Evolutionary conservation across 2,113 vertebrate genomes (phyloP).

Genomic region (Labeo rohita): DNA sequence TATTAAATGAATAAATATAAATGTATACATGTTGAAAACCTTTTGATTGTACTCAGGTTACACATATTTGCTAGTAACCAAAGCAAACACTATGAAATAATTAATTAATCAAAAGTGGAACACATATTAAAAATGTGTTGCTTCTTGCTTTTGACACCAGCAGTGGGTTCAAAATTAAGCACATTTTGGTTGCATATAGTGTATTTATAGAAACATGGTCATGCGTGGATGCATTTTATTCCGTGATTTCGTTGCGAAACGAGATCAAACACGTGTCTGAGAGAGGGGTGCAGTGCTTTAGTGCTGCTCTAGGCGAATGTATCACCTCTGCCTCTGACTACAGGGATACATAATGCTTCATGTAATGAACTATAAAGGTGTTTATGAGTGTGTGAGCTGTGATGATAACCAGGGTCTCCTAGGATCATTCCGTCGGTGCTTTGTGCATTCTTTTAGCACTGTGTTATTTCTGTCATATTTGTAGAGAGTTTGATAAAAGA

Average conservation of each 20-base stretch:
- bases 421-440: not conserved
- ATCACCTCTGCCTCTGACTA: not conserved
- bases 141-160: not conserved
- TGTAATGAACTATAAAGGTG: not conserved
- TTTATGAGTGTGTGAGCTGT: not conserved
- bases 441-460: not conserved
- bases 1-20: not conserved
- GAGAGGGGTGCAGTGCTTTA: not conserved
- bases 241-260: not conserved
- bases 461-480: not conserved
- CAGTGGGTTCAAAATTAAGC: not conserved
- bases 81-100: too few relatives aligned
- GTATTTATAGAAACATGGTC: not conserved
- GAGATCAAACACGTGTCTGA: not conserved
- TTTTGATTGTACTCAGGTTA: too few relatives aligned
- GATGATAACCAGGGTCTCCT: not conserved
- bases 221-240: not conserved
- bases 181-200: not conserved
- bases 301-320: not conserved
- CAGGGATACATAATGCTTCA: not conserved
- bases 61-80: too few relatives aligned
- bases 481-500: not conserved
- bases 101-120: not conserved
- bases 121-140: not conserved
- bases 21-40: too few relatives aligned